Evolutionary conservation across 2,113 vertebrate species (phyloP), one percentile per base, ranked within the genome.

Genomic region (Scomber colias): DNA sequence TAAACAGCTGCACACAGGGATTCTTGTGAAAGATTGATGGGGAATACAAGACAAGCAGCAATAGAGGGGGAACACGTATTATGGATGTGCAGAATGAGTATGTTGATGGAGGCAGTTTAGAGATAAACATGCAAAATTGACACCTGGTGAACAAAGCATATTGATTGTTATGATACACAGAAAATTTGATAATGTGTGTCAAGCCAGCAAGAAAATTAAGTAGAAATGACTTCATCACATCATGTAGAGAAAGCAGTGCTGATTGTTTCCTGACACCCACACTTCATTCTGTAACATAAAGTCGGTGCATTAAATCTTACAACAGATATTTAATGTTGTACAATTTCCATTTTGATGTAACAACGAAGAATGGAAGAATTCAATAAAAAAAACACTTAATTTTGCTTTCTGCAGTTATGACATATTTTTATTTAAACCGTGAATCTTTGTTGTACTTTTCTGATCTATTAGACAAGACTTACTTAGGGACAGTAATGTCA

Each of bases 1-100:
- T 94, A 88, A 85, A 94, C 91, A 93, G 88, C 64, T 91, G 91
- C 92, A 90, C 89, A 90, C 81, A 89, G 84, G 90, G 89, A 90
- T 84, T 74, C 46, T 78, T 81, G 69, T 66, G 80, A 87, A 81
- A 71, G 60, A 65, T 63, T 19, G 4, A 31, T 57, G 48, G 44
- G 27, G 49, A 74, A 80, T 56, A 82, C 71, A 73, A 75, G 27
- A 79, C 87, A 93, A 91, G 93, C 90, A 59, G 89, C 84, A 85
- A 64, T 60, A 71, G 61, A 71, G 45, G 12, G 19, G 46, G 75
- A 51, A 27, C 62, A 50, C 70, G 75, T 86, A 81, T 87, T 77
- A 79, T 80, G 79, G 35, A 69, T 76, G 71, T 79, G 78, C 71
- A 75, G 77, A 44, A 84, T 82, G 82, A 68, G 79, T 77, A 89